Conservation (phyloP, 2,113 vertebrate species). For the Chloebia gouldiae region DNA sequence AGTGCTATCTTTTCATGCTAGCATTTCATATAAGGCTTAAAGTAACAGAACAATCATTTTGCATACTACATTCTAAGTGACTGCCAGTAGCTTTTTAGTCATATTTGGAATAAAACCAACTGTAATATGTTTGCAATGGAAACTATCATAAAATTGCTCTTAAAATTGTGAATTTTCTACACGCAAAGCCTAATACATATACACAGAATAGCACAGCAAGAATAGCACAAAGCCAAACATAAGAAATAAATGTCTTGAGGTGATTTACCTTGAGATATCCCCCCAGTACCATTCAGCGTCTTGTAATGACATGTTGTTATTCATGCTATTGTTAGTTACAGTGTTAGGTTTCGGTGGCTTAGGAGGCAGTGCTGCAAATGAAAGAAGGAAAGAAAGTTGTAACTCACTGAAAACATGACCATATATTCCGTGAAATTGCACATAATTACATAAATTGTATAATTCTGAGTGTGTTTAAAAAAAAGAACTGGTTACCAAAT, state of each 20-base stretch:
- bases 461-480: neutral
- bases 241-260: neutral
- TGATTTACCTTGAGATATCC: slow-evolving; percentile 92
- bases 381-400: slow-evolving; percentile 6
- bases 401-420: neutral
- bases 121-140: slow-evolving; percentile 33
- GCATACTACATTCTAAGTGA: neutral
- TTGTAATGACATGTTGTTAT: slow-evolving; percentile 97
- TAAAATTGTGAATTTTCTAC: slow-evolving; percentile 1
- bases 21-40: neutral
- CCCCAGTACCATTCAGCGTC: slow-evolving; percentile 99
- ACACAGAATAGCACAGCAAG: neutral
- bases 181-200: neutral
- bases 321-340: slow-evolving; percentile 94
- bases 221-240: neutral
- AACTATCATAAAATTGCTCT: slow-evolving; percentile 25
- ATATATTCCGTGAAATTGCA: neutral
- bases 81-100: slow-evolving; percentile 36
- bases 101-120: slow-evolving; percentile 42
- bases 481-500: neutral
- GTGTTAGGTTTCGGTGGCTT: slow-evolving; percentile 91
- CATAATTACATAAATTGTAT: neutral
- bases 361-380: slow-evolving; percentile 90
- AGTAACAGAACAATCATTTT: slow-evolving; percentile 7
- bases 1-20: neutral